These are phyloP conservation scores for Scalopus aquaticus DNA, from an alignment of 2,113 vertebrate genomes.

Conservation along the genomic window DNA sequence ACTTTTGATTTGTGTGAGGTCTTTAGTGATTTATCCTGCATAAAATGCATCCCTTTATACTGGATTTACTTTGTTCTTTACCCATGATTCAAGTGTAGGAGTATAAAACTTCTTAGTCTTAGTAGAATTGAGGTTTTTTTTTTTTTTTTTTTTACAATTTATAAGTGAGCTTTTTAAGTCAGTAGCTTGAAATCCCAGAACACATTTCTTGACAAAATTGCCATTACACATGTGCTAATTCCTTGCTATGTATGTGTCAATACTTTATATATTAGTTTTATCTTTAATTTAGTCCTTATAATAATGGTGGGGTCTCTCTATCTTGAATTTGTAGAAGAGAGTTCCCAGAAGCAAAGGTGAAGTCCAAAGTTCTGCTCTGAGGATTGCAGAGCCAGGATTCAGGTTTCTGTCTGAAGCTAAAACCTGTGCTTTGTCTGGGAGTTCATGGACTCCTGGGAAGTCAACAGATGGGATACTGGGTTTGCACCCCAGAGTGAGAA, in stretches of 20 bases:
- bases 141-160: constrained; percentile 32
- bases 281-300: constrained; percentile 34
- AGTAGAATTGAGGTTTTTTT: constrained; percentile 1
- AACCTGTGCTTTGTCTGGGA: neutral
- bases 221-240: constrained; percentile 27
- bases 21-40: constrained; percentile 46
- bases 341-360: neutral
- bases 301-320: neutral
- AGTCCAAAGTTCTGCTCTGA: neutral
- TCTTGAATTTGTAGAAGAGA: neutral
- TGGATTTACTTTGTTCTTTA: constrained; percentile 28
- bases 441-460: neutral
- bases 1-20: constrained; percentile 49
- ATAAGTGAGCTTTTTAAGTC: constrained; percentile 26
- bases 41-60: neutral
- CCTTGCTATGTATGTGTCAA: neutral
- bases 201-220: constrained; percentile 36
- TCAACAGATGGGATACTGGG: neutral
- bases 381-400: neutral
- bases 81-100: neutral
- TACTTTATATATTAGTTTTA: constrained; percentile 14
- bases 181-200: constrained; percentile 41
- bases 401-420: neutral
- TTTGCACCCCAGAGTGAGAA: neutral
- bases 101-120: constrained; percentile 20